Percentiles rank a stretch among this genome's conserved stretches.
Evolutionary conservation across 1,140 invertebrate genomes (phyloP).

Genomic region (Zelostemma sp.): DNA sequence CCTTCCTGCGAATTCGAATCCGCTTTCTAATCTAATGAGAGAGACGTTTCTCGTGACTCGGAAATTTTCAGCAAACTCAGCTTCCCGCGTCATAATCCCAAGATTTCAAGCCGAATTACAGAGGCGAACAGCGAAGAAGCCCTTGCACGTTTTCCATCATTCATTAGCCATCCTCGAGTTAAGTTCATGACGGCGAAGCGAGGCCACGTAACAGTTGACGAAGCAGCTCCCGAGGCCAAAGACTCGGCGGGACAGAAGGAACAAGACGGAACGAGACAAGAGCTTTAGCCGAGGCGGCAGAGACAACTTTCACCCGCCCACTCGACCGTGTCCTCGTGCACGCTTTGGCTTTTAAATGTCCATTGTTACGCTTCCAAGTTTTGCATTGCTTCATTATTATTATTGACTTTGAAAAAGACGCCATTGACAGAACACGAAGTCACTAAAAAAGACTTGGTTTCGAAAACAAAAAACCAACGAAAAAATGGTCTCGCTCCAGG

Average conservation of each 20-base stretch:
- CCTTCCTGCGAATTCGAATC: neutral
- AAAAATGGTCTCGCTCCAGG: conserved; percentile 1
- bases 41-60: conserved; percentile 5
- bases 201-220: conserved; percentile 9
- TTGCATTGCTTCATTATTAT: neutral
- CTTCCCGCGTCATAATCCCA: too few relatives aligned
- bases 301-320: conserved; percentile 61
- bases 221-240: conserved; percentile 12
- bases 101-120: too few relatives aligned
- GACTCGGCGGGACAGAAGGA: conserved; percentile 5
- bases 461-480: neutral
- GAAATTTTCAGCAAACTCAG: neutral
- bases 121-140: neutral
- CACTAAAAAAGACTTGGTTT: too few relatives aligned
- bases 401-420: neutral
- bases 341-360: conserved; percentile 25
- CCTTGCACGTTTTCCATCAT: neutral
- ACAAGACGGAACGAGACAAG: conserved; percentile 11
- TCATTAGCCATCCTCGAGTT: neutral
- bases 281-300: conserved; percentile 34
- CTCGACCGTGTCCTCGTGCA: conserved; percentile 30
- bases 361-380: neutral
- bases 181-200: neutral
- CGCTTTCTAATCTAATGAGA: conserved; percentile 6
- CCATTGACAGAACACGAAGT: neutral